These are phyloP conservation scores for Camptogramma bilineatum DNA, from an alignment of 2,888 invertebrate genomes.

Conservation along the genomic window DNA sequence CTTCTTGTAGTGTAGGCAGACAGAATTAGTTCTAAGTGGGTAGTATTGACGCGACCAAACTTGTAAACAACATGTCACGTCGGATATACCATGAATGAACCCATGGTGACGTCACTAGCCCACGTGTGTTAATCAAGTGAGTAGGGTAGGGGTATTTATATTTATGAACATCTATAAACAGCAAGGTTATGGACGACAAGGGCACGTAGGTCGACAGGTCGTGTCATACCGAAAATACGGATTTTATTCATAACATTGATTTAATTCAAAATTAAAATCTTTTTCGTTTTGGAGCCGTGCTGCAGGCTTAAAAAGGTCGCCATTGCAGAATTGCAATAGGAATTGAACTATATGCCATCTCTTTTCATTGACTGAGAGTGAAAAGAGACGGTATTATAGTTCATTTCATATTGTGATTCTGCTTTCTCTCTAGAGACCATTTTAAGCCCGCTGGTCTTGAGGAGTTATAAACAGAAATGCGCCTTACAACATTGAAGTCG, in stretches of 20 bases:
- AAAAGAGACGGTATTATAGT: too few species aligned
- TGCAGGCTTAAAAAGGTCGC: too few species aligned
- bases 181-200: slow-evolving; percentile 24
- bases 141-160: slow-evolving; percentile 16
- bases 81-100: slow-evolving; percentile 30
- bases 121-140: slow-evolving; percentile 22
- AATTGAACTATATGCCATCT: too few species aligned
- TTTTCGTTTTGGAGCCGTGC: too few species aligned
- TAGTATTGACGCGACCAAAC: slow-evolving; percentile 7
- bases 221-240: neutral
- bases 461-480: too few species aligned
- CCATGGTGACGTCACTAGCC: slow-evolving; percentile 27
- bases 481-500: too few species aligned
- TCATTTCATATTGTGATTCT: too few species aligned
- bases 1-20: slow-evolving; percentile 16
- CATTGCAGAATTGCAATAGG: too few species aligned
- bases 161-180: slow-evolving; percentile 24
- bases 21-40: slow-evolving; percentile 9
- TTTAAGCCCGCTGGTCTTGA: too few species aligned
- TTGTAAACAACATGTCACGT: slow-evolving; percentile 31
- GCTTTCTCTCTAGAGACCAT: too few species aligned
- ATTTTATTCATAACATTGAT: neutral
- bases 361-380: too few species aligned
- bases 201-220: slow-evolving; percentile 13
- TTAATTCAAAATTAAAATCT: too few species aligned